phyloP scores from a whole-genome alignment of 2,113 vertebrate genomes.

The Promerops cafer region DNA sequence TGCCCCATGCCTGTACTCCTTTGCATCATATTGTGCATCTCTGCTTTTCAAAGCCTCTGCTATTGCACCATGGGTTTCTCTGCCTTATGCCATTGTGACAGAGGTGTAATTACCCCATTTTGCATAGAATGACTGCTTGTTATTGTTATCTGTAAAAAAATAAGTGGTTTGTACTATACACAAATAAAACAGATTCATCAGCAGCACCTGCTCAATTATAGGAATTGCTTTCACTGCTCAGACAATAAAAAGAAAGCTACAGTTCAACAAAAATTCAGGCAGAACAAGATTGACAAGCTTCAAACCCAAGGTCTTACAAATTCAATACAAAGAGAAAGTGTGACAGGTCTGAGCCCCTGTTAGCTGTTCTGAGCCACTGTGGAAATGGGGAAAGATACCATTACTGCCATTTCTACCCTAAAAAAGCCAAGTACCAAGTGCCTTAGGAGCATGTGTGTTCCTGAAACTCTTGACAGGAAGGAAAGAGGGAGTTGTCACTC shows the following conservation, averaged over 20 bases:
- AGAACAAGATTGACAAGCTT: not conserved
- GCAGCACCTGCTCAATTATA: not conserved
- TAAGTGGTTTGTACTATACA: not conserved
- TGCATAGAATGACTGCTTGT: fast-evolving
- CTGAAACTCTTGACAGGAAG: not conserved
- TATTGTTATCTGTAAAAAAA: not conserved
- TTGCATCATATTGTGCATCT: not conserved
- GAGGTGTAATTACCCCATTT: not conserved
- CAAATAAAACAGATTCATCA: not conserved
- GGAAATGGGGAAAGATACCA: not conserved
- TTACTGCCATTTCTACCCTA: not conserved
- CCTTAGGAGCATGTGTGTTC: not conserved
- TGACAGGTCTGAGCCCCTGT: not conserved
- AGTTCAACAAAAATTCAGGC: not conserved
- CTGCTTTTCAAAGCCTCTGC: not conserved
- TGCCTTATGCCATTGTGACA: not conserved
- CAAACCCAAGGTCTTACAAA: not conserved
- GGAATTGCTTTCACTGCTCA: not conserved
- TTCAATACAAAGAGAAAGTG: not conserved
- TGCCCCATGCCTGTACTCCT: not conserved
- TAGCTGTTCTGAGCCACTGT: not conserved
- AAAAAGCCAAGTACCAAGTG: not conserved
- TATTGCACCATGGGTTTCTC: not conserved
- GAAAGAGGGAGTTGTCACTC: not conserved
- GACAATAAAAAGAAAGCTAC: not conserved